Evolutionary conservation across 1,140 invertebrate genomes (phyloP).

Genomic region (Penaeus japonicus): DNA sequence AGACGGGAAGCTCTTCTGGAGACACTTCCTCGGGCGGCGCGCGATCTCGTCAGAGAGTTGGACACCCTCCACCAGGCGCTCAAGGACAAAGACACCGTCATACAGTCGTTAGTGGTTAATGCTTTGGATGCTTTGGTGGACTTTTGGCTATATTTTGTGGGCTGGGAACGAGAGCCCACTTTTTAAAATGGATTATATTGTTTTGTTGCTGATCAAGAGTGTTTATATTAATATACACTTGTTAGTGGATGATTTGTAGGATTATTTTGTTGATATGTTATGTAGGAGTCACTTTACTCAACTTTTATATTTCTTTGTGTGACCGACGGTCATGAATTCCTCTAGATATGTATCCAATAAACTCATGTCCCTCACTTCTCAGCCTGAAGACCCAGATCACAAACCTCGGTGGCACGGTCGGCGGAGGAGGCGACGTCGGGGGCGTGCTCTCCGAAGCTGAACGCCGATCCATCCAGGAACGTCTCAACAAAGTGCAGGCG

Average conservation of each 20-base stretch:
- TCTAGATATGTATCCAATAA: constrained; percentile 53
- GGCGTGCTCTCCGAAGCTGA: constrained; percentile 67
- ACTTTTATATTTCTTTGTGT: not conserved
- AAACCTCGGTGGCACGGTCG: constrained; percentile 63
- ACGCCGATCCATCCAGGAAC: constrained; percentile 74
- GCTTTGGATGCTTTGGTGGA: too few species aligned
- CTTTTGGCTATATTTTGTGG: too few species aligned
- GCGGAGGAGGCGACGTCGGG: constrained; percentile 64
- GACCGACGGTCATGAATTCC: not conserved
- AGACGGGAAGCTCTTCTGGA: constrained; percentile 62
- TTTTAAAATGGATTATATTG: too few species aligned
- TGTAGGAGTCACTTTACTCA: too few species aligned
- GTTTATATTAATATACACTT: too few species aligned
- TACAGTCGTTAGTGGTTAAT: constrained; percentile 70
- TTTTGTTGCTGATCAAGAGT: too few species aligned
- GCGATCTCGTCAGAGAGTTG: constrained; percentile 70
- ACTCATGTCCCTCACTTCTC: constrained; percentile 48
- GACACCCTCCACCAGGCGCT: constrained; percentile 77
- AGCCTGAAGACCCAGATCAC: constrained; percentile 73
- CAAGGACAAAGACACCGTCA: constrained; percentile 82
- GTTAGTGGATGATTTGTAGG: too few species aligned
- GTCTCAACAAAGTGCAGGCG: constrained; percentile 71
- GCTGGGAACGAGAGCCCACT: too few species aligned
- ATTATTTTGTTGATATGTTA: too few species aligned
- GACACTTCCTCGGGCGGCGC: constrained; percentile 58